These are phyloP conservation scores for Plagodis dolabraria DNA, from an alignment of 2,888 invertebrate genomes.

Conservation along the genomic window DNA sequence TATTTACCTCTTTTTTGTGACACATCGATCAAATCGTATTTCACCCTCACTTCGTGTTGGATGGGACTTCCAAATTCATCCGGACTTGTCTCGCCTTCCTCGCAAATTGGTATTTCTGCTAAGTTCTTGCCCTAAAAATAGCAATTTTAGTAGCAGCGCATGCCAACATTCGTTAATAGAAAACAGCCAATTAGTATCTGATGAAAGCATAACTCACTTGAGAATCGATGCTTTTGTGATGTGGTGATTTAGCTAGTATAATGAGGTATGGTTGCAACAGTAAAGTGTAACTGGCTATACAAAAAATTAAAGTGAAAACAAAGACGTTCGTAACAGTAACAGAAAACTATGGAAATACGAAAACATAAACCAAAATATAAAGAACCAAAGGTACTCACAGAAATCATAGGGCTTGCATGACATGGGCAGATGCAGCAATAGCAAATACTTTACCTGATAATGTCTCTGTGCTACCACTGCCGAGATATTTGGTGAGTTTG, in stretches of 20 bases:
- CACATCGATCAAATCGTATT: constrained; percentile 80
- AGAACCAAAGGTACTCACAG: constrained; percentile 78
- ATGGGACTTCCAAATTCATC: constrained; percentile 85
- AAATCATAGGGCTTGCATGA: constrained; percentile 68
- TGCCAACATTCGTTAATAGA: constrained; percentile 29
- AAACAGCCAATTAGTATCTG: constrained; percentile 23
- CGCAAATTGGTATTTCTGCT: constrained; percentile 87
- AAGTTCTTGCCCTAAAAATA: constrained; percentile 81
- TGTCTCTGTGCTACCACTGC: constrained; percentile 84
- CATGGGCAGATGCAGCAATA: constrained; percentile 43
- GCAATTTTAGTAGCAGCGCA: constrained; percentile 35
- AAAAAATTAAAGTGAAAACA: constrained; percentile 33
- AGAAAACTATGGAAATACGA: constrained; percentile 30
- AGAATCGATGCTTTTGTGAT: constrained; percentile 11
- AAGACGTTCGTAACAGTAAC: not conserved
- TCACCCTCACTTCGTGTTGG: constrained; percentile 67
- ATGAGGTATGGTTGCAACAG: constrained; percentile 17
- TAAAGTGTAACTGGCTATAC: constrained; percentile 25
- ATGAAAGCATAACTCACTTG: constrained; percentile 11
- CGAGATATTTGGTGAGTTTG: constrained; percentile 91
- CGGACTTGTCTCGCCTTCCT: constrained; percentile 86
- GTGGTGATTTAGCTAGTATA: constrained; percentile 10
- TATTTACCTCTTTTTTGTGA: constrained; percentile 85
- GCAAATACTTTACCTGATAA: constrained; percentile 81
- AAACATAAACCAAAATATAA: constrained; percentile 48